Percentiles rank a stretch among this genome's conserved stretches.
phyloP scores from a whole-genome alignment of 30 jellyfish, hydroid and myxozoan species.

The Aurelia aurita complex sp. Pacific region DNA sequence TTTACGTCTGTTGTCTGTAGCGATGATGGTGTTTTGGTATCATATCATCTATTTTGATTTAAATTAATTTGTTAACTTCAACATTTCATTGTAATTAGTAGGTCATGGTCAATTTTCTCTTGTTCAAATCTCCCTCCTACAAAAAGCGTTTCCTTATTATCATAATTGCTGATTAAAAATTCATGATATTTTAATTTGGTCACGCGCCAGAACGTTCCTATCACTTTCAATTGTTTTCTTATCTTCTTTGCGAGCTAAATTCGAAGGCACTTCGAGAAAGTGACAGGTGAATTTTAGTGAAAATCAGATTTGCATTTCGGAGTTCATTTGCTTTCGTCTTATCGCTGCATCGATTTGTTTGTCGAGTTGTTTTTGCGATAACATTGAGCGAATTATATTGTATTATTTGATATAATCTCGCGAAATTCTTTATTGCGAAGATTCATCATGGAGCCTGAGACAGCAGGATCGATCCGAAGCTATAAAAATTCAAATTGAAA shows the following conservation, averaged over 20 bases:
- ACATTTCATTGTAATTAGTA: constrained; percentile 28
- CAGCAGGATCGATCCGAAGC: too few relatives aligned
- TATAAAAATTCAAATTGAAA: too few relatives aligned
- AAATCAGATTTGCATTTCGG: constrained; percentile 10
- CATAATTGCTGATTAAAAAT: constrained; percentile 43
- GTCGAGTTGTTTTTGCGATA: constrained; percentile 27
- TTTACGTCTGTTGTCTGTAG: constrained; percentile 62
- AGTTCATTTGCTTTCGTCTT: constrained; percentile 20
- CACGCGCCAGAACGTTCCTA: constrained; percentile 64
- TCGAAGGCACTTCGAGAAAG: not conserved
- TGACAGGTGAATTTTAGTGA: constrained; percentile 45
- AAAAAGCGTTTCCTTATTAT: constrained; percentile 25
- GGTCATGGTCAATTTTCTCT: constrained; percentile 34
- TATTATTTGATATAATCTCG: too few relatives aligned
- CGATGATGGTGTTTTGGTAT: constrained; percentile 28
- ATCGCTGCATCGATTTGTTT: constrained; percentile 37
- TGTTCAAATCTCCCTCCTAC: constrained; percentile 14
- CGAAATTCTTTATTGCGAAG: too few relatives aligned
- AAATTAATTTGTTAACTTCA: constrained; percentile 44
- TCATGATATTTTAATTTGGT: constrained; percentile 54
- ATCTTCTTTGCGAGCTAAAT: constrained; percentile 19
- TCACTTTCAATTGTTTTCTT: constrained; percentile 48
- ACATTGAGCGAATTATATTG: not conserved
- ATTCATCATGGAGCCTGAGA: too few relatives aligned
- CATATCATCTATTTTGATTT: constrained; percentile 21